Evolutionary conservation across 2,888 invertebrate species (phyloP).

Genomic region (Ferrisia virgata): DNA sequence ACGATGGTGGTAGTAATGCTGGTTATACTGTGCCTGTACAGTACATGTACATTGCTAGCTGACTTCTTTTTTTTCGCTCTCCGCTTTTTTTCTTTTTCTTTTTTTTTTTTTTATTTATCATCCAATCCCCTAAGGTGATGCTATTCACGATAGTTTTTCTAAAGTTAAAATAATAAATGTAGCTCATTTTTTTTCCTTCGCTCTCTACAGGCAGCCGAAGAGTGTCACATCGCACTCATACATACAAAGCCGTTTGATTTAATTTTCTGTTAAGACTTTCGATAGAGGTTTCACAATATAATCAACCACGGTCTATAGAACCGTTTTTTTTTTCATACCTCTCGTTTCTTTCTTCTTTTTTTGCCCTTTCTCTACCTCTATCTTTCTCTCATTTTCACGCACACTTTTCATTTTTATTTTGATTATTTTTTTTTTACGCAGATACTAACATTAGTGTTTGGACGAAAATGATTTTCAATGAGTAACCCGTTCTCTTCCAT

Average conservation of each 20-base stretch:
- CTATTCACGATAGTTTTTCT: conserved; percentile 23
- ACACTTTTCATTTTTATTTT: too few relatives aligned
- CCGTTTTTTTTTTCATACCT: not conserved
- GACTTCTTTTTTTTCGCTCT: not conserved
- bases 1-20: too few relatives aligned
- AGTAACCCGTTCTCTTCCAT: too few relatives aligned
- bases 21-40: too few relatives aligned
- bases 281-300: not conserved
- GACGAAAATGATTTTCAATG: too few relatives aligned
- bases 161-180: conserved; percentile 20
- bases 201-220: not conserved
- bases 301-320: not conserved
- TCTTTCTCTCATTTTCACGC: too few relatives aligned
- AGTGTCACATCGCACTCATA: not conserved
- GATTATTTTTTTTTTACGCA: too few relatives aligned
- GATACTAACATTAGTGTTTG: too few relatives aligned
- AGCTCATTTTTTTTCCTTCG: not conserved
- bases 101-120: not conserved
- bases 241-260: not conserved
- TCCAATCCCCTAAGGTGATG: conserved; percentile 38
- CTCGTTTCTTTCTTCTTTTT: not conserved
- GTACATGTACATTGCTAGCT: not conserved
- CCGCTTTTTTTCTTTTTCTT: not conserved
- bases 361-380: too few relatives aligned
- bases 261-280: not conserved